Conservation (phyloP, 2,797 vertebrate species). For the Phataginus tricuspis region DNA sequence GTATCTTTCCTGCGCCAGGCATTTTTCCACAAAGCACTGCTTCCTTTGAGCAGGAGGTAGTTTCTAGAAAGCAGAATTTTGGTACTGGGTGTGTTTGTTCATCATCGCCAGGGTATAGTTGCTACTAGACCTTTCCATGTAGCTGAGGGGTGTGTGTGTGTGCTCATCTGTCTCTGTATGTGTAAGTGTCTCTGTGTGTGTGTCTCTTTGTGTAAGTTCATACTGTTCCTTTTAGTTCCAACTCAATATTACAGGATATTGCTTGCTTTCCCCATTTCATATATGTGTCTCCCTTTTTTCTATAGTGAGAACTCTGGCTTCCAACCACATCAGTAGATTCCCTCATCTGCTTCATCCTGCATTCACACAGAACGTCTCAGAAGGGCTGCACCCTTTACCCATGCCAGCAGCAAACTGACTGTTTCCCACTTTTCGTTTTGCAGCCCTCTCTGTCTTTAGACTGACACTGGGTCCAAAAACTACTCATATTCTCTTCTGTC, state of each 20-base stretch:
- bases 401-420: neutral
- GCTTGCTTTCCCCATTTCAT: neutral
- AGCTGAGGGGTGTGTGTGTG: neutral
- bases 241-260: neutral
- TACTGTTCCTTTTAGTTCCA: neutral
- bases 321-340: neutral
- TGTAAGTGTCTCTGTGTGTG: no score
- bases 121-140: neutral
- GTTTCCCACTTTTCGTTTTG: neutral
- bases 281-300: neutral
- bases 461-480: neutral
- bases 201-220: neutral
- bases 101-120: neutral
- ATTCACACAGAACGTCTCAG: neutral
- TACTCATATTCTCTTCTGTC: neutral
- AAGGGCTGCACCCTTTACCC: neutral
- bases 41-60: neutral
- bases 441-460: neutral
- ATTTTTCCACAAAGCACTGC: neutral
- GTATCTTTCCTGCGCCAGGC: neutral
- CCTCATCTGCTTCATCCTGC: neutral
- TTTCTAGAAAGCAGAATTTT: neutral
- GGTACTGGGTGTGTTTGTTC: neutral
- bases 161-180: neutral
- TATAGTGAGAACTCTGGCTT: neutral